Conservation (phyloP, 1,140 invertebrate species). For the Manduca sexta region DNA sequence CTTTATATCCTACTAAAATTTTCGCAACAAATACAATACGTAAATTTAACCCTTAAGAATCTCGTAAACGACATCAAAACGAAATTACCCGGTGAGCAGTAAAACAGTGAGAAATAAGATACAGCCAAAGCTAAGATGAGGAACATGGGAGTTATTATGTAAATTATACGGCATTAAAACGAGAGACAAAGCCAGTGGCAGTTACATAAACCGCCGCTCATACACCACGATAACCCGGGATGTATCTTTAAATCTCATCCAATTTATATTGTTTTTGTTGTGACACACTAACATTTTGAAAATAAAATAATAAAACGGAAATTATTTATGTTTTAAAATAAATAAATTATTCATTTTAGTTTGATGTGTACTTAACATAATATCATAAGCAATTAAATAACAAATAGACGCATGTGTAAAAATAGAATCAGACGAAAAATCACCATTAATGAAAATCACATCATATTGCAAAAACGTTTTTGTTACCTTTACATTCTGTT, state of each 20-base stretch:
- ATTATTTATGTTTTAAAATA: too few relatives aligned
- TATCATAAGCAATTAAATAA: too few relatives aligned
- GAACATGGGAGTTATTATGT: slow-evolving; percentile 3
- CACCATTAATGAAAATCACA: too few relatives aligned
- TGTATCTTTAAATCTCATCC: not conserved
- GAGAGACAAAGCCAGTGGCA: slow-evolving; percentile 1
- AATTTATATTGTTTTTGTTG: not conserved
- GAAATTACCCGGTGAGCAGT: not conserved
- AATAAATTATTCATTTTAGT: too few relatives aligned
- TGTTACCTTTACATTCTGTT: too few relatives aligned
- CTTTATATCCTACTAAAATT: too few relatives aligned
- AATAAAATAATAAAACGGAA: too few relatives aligned
- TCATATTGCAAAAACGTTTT: too few relatives aligned
- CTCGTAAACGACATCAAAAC: not conserved
- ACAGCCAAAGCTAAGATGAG: not conserved
- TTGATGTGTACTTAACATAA: too few relatives aligned
- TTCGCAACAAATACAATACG: not conserved
- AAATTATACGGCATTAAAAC: slow-evolving; percentile 6
- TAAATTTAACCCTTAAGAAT: not conserved
- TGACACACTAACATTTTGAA: too few relatives aligned
- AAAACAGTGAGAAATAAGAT: not conserved
- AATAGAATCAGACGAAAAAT: too few relatives aligned
- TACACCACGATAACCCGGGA: not conserved
- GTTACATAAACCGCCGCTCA: not conserved
- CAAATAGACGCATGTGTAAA: too few relatives aligned